Evolutionary conservation across 2,113 vertebrate genomes (phyloP), one percentile per base, ranked within the genome.

Genomic region (Oryzias javanicus): DNA sequence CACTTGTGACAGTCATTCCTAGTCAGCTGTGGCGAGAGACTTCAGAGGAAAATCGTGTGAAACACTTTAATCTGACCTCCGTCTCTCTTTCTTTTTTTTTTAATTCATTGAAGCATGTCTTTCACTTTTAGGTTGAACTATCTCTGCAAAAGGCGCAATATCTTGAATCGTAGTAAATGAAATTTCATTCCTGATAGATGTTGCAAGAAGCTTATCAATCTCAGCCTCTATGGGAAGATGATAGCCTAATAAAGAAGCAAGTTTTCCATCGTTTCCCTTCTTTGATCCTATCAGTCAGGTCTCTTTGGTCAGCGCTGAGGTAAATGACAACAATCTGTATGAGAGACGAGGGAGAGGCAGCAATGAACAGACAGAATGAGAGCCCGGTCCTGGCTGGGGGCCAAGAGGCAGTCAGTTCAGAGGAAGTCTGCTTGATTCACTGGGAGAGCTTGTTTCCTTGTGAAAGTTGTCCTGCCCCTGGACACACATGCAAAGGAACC

Each of bases 401-500:
- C 88, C 83, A 82, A 71, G 70, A 49, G 70, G 42, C 55, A 56
- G 77, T 64, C 61, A 74, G 56, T 50, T 78, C 42, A 49, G 76
- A 87, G 83, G 88, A 89, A 88, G 85, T 88, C 74, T 85, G 83
- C 42, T 74, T 48, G 66, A 82, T 81, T 83, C 85, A 76, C 70
- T 70, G 70, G 60, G 60, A 86, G 68, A 10, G 15, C 49, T 71
- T 76, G 83, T 80, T 88, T 88, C 88, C 83, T 88, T 59, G 83
- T 87, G 86, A 88, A 88, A 87, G 88, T 88, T 83, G 73, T 87
- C 52, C 53, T 61, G 76, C 82, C 75, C 68, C 35, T 4, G 75
- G 65, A 70, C 62, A 81, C 78, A 86, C 80, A 59, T 79, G 74
- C 70, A 76, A 80, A 87, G 80, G 73, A 83, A 83, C 83, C 88